Conservation (phyloP, 2,888 invertebrate species). For the Patella ulyssiponensis region DNA sequence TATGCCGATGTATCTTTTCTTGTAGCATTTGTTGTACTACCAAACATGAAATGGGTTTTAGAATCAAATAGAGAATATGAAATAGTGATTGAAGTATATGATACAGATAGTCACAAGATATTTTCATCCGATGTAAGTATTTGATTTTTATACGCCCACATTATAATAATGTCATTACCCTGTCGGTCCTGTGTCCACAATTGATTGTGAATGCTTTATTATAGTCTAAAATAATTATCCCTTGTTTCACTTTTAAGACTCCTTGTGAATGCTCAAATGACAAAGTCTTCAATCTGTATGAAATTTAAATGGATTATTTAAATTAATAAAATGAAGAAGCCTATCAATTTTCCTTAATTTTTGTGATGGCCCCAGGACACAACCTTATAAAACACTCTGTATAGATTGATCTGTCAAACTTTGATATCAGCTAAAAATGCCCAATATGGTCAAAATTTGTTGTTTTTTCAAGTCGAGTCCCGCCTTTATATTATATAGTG, state of each 20-base stretch:
- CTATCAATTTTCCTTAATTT: too few species aligned
- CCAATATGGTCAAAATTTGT: too few species aligned
- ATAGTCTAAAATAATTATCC: neutral
- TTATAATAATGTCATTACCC: too few species aligned
- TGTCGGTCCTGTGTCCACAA: neutral
- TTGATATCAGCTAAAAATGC: too few species aligned
- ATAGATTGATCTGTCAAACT: too few species aligned
- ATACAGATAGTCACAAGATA: conserved; percentile 75
- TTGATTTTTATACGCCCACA: too few species aligned
- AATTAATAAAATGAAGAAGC: neutral
- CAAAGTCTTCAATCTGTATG: neutral
- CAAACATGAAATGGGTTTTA: conserved; percentile 84
- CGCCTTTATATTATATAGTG: too few species aligned
- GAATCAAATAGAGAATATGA: conserved; percentile 81
- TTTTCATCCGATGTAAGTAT: conserved; percentile 68
- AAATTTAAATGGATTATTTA: neutral
- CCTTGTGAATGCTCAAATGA: too few species aligned
- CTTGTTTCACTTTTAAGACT: too few species aligned
- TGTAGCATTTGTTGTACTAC: conserved; percentile 76
- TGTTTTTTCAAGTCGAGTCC: too few species aligned
- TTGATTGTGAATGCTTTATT: neutral
- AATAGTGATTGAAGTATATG: conserved; percentile 80
- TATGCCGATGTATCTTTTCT: conserved; percentile 4
- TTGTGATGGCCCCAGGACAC: too few species aligned
- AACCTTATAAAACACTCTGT: too few species aligned